phyloP scores from a whole-genome alignment of 2,888 invertebrate species.

The Athetis lepigone region DNA sequence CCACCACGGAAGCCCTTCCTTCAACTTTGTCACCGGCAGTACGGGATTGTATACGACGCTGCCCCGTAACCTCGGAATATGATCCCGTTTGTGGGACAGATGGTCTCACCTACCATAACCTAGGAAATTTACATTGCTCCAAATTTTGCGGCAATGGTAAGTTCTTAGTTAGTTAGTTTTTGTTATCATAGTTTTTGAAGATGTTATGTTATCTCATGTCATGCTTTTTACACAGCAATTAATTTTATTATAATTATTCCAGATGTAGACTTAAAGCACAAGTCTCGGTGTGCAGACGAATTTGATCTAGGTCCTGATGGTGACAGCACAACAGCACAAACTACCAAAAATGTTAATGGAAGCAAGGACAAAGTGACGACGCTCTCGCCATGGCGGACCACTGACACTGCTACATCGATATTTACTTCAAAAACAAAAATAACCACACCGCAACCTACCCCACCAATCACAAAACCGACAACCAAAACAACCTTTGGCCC shows the following conservation, averaged over 20 bases:
- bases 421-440: constrained; percentile 18
- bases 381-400: background rate
- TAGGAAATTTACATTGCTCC: constrained; percentile 77
- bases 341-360: background rate
- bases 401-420: constrained; percentile 6
- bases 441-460: background rate
- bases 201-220: background rate
- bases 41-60: constrained; percentile 67
- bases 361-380: constrained; percentile 21
- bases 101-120: constrained; percentile 78
- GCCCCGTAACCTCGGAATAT: constrained; percentile 79
- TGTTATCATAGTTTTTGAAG: no score
- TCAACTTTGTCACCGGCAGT: constrained; percentile 17
- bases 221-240: background rate
- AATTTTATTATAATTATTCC: constrained; percentile 27
- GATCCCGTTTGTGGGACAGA: constrained; percentile 86
- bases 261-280: constrained; percentile 57
- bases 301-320: constrained; percentile 31
- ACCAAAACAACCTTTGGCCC: constrained; percentile 6
- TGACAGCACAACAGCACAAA: constrained; percentile 11
- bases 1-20: constrained; percentile 11
- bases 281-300: constrained; percentile 37
- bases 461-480: background rate
- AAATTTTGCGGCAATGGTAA: constrained; percentile 82
- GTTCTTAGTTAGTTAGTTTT: no score